phyloP scores from a whole-genome alignment of 2,888 invertebrate genomes.

The Flabesymbios commensalis region DNA sequence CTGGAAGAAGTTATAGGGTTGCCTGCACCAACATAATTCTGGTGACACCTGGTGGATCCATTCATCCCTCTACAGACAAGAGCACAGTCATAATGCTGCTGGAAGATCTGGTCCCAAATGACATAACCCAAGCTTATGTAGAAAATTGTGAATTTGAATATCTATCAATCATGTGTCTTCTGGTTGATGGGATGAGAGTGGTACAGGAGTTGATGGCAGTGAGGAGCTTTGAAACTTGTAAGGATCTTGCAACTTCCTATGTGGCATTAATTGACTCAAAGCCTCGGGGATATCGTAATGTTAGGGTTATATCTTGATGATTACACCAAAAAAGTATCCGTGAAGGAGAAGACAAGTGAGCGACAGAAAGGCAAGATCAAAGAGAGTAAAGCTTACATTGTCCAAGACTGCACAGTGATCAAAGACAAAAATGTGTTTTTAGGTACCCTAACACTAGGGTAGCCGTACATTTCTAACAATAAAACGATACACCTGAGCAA shows the following conservation, averaged over 20 bases:
- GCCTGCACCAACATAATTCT: slow-evolving; percentile 1
- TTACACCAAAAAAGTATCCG: slow-evolving; percentile 8
- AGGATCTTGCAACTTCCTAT: slow-evolving; percentile 6
- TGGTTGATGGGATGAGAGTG: slow-evolving; percentile 14
- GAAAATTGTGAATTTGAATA: neutral
- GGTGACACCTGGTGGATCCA: slow-evolving; percentile 1
- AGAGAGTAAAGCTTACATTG: slow-evolving; percentile 9
- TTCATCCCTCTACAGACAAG: slow-evolving; percentile 14
- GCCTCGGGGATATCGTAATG: slow-evolving; percentile 3
- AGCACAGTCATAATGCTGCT: slow-evolving; percentile 14
- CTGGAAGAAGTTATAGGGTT: slow-evolving; percentile 5
- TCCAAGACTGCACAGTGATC: slow-evolving; percentile 13
- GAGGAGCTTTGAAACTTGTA: slow-evolving; percentile 6
- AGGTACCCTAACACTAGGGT: no score
- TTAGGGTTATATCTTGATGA: slow-evolving; percentile 14
- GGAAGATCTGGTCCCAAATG: slow-evolving; percentile 2
- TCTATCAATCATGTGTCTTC: slow-evolving; percentile 2
- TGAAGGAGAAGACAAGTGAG: slow-evolving; percentile 9
- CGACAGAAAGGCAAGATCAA: slow-evolving; percentile 12
- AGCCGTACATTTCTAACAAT: no score
- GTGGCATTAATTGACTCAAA: slow-evolving; percentile 14
- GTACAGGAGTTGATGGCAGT: slow-evolving; percentile 14
- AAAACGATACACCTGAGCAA: no score
- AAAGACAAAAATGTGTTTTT: slow-evolving; percentile 13
- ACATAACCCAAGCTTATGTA: neutral